Evolutionary conservation across 2,797 vertebrate genomes (phyloP).

Genomic region (Sarcophilus harrisii): DNA sequence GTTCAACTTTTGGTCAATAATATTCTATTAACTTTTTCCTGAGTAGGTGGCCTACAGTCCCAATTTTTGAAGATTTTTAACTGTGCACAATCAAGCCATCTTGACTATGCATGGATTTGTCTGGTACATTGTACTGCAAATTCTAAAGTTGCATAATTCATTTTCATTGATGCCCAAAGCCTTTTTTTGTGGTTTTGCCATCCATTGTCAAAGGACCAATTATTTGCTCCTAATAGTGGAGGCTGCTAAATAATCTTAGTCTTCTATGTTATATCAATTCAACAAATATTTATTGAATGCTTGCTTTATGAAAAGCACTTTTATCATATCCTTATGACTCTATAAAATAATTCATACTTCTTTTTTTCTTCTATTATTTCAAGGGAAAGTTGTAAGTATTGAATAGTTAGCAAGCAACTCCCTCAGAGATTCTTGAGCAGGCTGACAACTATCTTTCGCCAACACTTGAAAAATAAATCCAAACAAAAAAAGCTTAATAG

Average conservation of each 20-base stretch:
- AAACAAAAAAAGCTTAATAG: not conserved
- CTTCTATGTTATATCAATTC: not conserved
- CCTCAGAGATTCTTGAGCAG: not conserved
- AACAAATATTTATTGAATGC: not conserved
- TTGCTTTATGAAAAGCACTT: not conserved
- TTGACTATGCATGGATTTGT: not conserved
- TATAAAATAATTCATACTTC: not conserved
- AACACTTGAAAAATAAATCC: not conserved
- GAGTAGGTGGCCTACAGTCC: not conserved
- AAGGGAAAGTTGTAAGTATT: not conserved
- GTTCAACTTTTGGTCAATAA: not conserved
- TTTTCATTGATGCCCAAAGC: not conserved
- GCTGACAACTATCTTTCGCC: not conserved
- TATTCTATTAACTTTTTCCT: not conserved
- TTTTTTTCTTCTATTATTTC: not conserved
- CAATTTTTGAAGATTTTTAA: not conserved
- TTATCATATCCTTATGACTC: not conserved
- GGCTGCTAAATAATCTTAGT: not conserved
- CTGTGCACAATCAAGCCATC: not conserved
- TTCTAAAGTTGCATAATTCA: not conserved
- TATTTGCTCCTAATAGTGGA: not conserved
- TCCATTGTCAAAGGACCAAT: not conserved
- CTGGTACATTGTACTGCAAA: not conserved
- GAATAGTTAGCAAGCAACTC: not conserved
- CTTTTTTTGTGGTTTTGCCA: not conserved